phyloP scores from a whole-genome alignment of 2,113 vertebrate species.

The Neopipo cinnamomea region DNA sequence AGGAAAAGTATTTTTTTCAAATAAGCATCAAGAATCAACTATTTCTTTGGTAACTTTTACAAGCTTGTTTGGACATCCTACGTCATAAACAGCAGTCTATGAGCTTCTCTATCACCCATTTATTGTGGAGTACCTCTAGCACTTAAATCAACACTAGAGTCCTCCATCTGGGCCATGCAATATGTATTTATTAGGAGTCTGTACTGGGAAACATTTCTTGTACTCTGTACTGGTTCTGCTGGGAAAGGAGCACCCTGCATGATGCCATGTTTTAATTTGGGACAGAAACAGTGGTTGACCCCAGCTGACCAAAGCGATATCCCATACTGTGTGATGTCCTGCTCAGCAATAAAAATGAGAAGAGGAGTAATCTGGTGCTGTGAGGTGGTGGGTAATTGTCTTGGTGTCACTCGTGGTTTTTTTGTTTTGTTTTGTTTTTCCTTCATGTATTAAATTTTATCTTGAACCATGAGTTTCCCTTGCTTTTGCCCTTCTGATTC shows the following conservation, averaged over 20 bases:
- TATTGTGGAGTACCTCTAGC: not conserved
- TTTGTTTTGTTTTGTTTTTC: not conserved
- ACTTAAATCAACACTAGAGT: not conserved
- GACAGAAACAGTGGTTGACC: not conserved
- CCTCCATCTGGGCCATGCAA: not conserved
- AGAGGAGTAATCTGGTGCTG: not conserved
- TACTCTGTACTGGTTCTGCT: not conserved
- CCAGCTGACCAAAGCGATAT: not conserved
- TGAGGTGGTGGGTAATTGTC: not conserved
- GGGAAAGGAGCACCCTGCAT: not conserved
- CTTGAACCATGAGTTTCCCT: not conserved
- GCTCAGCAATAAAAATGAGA: not conserved
- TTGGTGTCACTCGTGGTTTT: not conserved
- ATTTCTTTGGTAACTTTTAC: not conserved
- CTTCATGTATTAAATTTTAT: not conserved
- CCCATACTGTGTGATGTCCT: not conserved
- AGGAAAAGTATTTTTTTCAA: not conserved
- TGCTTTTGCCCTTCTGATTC: not conserved
- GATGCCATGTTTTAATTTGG: not conserved
- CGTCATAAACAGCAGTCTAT: not conserved
- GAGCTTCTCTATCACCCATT: not conserved
- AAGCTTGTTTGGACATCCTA: not conserved
- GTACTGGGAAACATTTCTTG: not conserved
- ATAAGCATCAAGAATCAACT: not conserved
- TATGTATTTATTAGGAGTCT: not conserved